Evolutionary conservation across 2,113 vertebrate species (phyloP).

Genomic region (Apaloderma vittatum): DNA sequence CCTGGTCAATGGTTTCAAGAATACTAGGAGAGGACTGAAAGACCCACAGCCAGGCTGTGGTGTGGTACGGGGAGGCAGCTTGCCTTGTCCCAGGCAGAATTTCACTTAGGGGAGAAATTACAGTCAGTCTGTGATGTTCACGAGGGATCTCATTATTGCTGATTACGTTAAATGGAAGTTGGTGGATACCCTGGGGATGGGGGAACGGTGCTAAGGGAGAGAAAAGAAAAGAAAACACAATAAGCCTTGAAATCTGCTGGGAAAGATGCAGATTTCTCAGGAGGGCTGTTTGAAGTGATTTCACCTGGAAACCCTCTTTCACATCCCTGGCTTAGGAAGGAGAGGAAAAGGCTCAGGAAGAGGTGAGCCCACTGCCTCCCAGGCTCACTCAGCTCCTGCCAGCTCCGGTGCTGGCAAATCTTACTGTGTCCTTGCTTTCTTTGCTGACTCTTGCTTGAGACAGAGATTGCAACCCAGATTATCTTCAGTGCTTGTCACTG

Average conservation of each 20-base stretch:
- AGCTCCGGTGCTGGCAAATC: neutral
- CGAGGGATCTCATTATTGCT: neutral
- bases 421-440: neutral
- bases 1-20: neutral
- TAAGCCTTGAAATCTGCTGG: neutral
- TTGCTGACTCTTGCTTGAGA: neutral
- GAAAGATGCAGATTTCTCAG: neutral
- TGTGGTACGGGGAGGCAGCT: fast-evolving
- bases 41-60: neutral
- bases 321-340: neutral
- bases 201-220: neutral
- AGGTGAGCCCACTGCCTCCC: fast-evolving
- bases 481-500: neutral
- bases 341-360: neutral
- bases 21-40: neutral
- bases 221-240: neutral
- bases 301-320: neutral
- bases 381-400: neutral
- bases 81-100: neutral
- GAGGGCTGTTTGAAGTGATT: neutral
- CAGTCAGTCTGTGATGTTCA: neutral
- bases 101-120: neutral
- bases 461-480: neutral
- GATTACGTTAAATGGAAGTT: conserved; percentile 5
- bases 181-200: neutral